These are phyloP conservation scores for Prunella strophiata DNA, from an alignment of 2,797 vertebrate genomes.

Conservation along the genomic window DNA sequence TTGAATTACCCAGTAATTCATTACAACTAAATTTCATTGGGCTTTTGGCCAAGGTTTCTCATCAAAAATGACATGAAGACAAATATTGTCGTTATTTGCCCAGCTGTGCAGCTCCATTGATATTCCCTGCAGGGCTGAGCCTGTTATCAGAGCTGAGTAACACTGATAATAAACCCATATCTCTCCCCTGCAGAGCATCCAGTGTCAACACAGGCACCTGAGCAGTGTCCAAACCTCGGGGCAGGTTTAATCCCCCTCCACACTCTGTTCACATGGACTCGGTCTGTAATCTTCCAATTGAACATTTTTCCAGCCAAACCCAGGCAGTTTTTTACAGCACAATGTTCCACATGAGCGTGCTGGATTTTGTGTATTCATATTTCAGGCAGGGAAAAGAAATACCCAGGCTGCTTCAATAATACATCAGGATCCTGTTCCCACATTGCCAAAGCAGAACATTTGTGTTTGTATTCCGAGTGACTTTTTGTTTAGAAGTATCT, in stretches of 20 bases:
- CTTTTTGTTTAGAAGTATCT: slow-evolving; percentile 22
- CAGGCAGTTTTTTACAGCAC: neutral
- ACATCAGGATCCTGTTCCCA: slow-evolving; percentile 23
- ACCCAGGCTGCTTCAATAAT: slow-evolving; percentile 15
- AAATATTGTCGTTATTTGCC: slow-evolving; percentile 46
- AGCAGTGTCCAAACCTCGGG: neutral
- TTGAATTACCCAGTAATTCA: slow-evolving; percentile 20
- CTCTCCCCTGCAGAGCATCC: neutral
- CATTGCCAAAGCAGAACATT: slow-evolving; percentile 36
- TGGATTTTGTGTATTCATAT: neutral
- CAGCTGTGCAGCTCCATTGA: slow-evolving; percentile 43
- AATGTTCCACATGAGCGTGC: neutral
- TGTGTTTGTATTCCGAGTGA: slow-evolving; percentile 4
- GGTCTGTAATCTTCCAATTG: slow-evolving; percentile 1
- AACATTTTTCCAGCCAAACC: neutral
- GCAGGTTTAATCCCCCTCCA: slow-evolving; percentile 6
- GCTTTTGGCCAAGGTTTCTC: slow-evolving; percentile 35
- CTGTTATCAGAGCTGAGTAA: slow-evolving; percentile 9
- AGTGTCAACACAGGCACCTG: slow-evolving; percentile 15
- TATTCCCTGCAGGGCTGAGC: slow-evolving; percentile 1
- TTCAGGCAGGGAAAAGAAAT: slow-evolving; percentile 12
- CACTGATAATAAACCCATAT: neutral
- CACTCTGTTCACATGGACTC: neutral
- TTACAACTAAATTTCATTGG: slow-evolving; percentile 10
- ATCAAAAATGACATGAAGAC: slow-evolving; percentile 17